Percentiles rank a stretch among this genome's conserved stretches.
These are phyloP conservation scores for Bombus impatiens DNA, from an alignment of 1,140 invertebrate genomes.

Conservation along the genomic window DNA sequence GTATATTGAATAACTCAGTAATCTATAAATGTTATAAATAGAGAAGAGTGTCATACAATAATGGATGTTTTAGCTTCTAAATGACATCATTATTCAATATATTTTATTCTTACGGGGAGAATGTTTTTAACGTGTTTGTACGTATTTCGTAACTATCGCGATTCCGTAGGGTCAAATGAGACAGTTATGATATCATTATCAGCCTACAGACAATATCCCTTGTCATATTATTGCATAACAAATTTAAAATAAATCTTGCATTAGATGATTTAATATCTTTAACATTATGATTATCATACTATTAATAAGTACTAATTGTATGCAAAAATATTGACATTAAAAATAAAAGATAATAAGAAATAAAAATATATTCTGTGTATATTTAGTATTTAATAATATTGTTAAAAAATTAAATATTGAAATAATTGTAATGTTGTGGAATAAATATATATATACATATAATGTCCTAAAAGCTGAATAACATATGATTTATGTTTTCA, in stretches of 20 bases:
- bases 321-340: background rate
- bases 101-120: no score
- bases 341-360: background rate
- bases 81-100: no score
- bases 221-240: background rate
- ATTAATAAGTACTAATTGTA: background rate
- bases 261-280: background rate
- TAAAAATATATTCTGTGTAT: background rate
- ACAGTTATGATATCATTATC: background rate
- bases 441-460: background rate
- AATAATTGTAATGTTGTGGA: background rate
- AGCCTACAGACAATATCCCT: background rate
- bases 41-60: no score
- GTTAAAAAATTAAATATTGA: background rate
- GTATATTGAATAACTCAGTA: no score
- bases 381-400: no score
- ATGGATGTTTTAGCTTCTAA: no score
- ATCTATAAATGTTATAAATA: no score
- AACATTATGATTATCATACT: background rate
- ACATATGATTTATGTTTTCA: conserved; percentile 75
- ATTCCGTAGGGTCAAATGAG: no score
- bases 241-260: background rate
- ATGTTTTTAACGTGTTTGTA: no score
- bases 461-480: background rate
- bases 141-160: no score